phyloP scores from a whole-genome alignment of 2,888 invertebrate species.

The Drosophila austrosaltans region DNA sequence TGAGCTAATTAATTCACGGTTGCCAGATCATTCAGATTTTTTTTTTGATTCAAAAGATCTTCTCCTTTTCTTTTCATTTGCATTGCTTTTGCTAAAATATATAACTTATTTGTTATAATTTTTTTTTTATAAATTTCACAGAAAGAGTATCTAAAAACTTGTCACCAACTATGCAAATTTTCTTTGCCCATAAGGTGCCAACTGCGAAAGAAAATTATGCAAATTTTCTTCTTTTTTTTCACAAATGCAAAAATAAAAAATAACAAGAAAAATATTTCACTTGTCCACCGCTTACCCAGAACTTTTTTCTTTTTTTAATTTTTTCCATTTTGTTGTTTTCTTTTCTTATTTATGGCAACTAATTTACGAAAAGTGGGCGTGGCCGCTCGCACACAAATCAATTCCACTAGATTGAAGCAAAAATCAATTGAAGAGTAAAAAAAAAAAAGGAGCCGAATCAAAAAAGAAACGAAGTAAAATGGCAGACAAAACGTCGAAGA shows the following conservation, averaged over 20 bases:
- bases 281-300: constrained; percentile 50
- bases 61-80: no score
- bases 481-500: constrained; percentile 32
- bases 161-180: constrained; percentile 14
- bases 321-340: constrained; percentile 37
- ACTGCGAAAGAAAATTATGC: constrained; percentile 52
- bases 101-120: no score
- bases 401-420: constrained; percentile 77
- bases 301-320: constrained; percentile 30
- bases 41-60: no score
- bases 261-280: constrained; percentile 62
- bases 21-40: no score
- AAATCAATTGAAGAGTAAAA: constrained; percentile 66
- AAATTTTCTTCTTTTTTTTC: constrained; percentile 41
- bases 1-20: no score
- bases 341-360: constrained; percentile 73
- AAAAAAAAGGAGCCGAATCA: constrained; percentile 26
- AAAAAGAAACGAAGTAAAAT: constrained; percentile 16
- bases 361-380: constrained; percentile 68
- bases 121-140: not conserved
- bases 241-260: constrained; percentile 21
- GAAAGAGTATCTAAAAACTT: not conserved
- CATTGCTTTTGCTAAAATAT: no score
- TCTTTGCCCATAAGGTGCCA: constrained; percentile 27
- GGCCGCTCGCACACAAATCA: constrained; percentile 71